Evolutionary conservation across 2,113 vertebrate genomes (phyloP).

Genomic region (Fukomys damarensis): DNA sequence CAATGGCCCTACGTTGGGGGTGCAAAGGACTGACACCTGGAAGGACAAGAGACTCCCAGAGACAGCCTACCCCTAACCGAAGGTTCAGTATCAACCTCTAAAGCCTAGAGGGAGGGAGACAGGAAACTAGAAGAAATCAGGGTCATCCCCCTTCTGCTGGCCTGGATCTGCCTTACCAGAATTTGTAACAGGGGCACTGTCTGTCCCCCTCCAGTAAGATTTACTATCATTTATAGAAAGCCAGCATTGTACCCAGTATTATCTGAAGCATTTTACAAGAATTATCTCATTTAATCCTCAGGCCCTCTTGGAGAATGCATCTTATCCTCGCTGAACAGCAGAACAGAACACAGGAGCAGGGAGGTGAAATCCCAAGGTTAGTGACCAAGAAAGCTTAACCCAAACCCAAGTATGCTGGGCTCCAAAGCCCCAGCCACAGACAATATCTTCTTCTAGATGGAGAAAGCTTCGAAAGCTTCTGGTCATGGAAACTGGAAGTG

Average conservation of each 20-base stretch:
- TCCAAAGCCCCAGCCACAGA: neutral
- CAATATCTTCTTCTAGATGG: neutral
- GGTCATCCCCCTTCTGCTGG: neutral
- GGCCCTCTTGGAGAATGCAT: neutral
- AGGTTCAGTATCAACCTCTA: neutral
- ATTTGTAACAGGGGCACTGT: neutral
- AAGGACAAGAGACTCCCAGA: neutral
- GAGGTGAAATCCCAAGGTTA: neutral
- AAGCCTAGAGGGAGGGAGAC: neutral
- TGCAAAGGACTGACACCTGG: neutral
- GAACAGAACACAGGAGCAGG: neutral
- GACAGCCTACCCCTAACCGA: neutral
- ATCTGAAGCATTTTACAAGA: constrained; percentile 25
- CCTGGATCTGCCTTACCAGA: neutral
- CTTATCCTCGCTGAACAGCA: neutral
- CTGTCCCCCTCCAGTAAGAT: neutral
- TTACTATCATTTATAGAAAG: neutral
- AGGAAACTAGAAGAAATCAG: neutral
- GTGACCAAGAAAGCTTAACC: neutral
- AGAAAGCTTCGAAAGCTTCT: neutral
- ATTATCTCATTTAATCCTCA: neutral
- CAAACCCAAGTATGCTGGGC: neutral
- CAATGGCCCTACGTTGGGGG: neutral
- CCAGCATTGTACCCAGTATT: neutral
- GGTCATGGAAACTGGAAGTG: neutral